phyloP scores from a whole-genome alignment of 2,797 vertebrate species.

The Intellagama lesueurii region DNA sequence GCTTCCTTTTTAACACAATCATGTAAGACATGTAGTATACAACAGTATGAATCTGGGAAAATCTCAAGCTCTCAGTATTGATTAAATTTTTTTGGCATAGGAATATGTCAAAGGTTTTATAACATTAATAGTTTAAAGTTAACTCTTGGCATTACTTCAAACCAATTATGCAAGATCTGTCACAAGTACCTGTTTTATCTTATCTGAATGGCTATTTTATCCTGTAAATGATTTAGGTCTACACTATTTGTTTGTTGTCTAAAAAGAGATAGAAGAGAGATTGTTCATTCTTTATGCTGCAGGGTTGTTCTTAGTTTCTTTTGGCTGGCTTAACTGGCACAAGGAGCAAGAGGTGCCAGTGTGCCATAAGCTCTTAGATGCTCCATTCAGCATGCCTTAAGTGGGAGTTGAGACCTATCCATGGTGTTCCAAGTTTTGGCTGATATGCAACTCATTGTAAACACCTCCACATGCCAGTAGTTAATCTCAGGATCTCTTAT shows the following conservation, averaged over 20 bases:
- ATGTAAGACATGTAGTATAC: too few species aligned
- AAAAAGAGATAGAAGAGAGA: conserved; percentile 44
- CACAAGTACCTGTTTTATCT: conserved; percentile 73
- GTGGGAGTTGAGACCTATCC: background rate
- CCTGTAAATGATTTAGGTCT: conserved; percentile 71
- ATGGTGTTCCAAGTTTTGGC: conserved; percentile 23
- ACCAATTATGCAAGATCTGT: conserved; percentile 69
- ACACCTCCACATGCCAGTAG: background rate
- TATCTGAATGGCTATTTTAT: conserved; percentile 73
- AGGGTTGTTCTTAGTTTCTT: conserved; percentile 10
- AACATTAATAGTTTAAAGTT: conserved; percentile 66
- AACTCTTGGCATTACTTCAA: conserved; percentile 70
- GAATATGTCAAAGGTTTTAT: conserved; percentile 59
- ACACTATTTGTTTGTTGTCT: conserved; percentile 51
- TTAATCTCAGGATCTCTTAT: background rate
- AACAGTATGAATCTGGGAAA: conserved; percentile 48
- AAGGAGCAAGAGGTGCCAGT: background rate
- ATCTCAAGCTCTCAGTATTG: conserved; percentile 67
- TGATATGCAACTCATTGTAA: background rate
- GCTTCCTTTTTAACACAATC: conserved; percentile 7
- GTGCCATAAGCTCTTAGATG: fast-evolving
- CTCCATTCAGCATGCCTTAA: background rate
- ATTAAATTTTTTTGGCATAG: conserved; percentile 70
- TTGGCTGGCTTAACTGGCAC: background rate
- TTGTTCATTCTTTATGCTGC: conserved; percentile 34